Evolutionary conservation across 2,797 vertebrate species (phyloP).

Genomic region (Pygocentrus nattereri): DNA sequence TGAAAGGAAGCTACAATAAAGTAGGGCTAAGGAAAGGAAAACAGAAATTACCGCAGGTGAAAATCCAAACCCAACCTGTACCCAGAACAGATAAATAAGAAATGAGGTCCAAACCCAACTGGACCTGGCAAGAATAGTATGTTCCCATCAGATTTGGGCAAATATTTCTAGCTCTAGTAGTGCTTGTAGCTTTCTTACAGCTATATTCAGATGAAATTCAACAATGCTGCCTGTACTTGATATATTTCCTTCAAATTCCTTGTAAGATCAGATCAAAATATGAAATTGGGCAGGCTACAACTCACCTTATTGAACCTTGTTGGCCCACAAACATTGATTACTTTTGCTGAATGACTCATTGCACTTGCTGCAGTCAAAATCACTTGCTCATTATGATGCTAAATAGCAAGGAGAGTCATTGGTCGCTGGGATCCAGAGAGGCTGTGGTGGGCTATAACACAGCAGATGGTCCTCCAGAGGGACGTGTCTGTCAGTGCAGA

Average conservation of each 20-base stretch:
- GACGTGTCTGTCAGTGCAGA: conserved; percentile 28
- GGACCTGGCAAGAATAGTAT: too few relatives aligned
- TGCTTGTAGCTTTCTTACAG: not conserved
- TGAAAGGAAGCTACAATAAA: too few relatives aligned
- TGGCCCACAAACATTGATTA: conserved; percentile 22
- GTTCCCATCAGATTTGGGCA: not conserved
- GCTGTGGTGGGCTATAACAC: not conserved
- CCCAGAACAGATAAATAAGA: too few relatives aligned
- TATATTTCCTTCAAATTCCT: not conserved
- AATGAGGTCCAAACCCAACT: not conserved
- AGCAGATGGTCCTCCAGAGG: not conserved
- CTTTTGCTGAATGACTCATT: conserved; percentile 13
- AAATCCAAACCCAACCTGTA: too few relatives aligned
- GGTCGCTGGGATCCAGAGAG: conserved; percentile 2
- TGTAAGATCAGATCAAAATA: not conserved
- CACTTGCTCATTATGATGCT: conserved; percentile 27
- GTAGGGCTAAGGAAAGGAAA: too few relatives aligned
- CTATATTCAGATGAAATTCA: not conserved
- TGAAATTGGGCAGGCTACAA: not conserved
- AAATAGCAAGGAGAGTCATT: conserved; percentile 18
- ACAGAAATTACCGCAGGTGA: too few relatives aligned
- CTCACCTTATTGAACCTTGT: not conserved
- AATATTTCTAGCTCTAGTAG: not conserved
- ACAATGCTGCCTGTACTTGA: not conserved
- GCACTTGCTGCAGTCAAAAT: conserved; percentile 9